These are phyloP conservation scores for Pituophis catenifer DNA, from an alignment of 2,113 vertebrate species.

Conservation along the genomic window DNA sequence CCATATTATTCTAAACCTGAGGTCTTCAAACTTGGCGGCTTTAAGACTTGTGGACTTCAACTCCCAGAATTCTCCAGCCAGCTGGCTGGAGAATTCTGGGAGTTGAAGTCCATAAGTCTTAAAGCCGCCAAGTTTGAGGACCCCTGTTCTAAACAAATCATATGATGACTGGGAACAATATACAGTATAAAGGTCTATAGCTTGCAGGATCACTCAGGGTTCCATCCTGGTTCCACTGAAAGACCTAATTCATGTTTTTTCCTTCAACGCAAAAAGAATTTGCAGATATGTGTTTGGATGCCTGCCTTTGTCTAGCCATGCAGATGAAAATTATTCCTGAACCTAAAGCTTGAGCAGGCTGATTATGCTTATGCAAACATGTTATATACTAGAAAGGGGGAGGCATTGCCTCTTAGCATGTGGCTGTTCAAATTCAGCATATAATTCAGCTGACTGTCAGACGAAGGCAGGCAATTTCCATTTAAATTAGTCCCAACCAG, in stretches of 20 bases:
- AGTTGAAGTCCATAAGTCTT: too few relatives aligned
- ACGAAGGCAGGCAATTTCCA: slow-evolving; percentile 58
- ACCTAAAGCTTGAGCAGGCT: slow-evolving; percentile 1
- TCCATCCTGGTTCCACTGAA: background rate
- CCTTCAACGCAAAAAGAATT: background rate
- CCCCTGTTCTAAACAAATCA: background rate
- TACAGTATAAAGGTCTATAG: background rate
- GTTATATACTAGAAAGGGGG: slow-evolving; percentile 34
- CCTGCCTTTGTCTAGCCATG: background rate
- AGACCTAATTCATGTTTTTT: background rate
- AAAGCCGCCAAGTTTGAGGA: too few relatives aligned
- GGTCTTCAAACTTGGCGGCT: too few relatives aligned
- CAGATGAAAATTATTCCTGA: background rate
- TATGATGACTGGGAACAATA: background rate
- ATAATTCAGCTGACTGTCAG: slow-evolving; percentile 49
- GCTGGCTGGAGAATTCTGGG: too few relatives aligned
- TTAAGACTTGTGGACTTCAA: too few relatives aligned
- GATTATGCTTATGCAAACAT: slow-evolving; percentile 39
- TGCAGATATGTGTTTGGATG: slow-evolving; percentile 3
- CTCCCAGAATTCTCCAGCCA: too few relatives aligned
- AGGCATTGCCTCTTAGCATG: slow-evolving; percentile 35
- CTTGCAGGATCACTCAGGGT: background rate
- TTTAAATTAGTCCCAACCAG: slow-evolving; percentile 49
- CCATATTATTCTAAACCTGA: background rate
- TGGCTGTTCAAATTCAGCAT: slow-evolving; percentile 42